Conservation (phyloP, 2,797 vertebrate genomes). For the Pristis pectinata region DNA sequence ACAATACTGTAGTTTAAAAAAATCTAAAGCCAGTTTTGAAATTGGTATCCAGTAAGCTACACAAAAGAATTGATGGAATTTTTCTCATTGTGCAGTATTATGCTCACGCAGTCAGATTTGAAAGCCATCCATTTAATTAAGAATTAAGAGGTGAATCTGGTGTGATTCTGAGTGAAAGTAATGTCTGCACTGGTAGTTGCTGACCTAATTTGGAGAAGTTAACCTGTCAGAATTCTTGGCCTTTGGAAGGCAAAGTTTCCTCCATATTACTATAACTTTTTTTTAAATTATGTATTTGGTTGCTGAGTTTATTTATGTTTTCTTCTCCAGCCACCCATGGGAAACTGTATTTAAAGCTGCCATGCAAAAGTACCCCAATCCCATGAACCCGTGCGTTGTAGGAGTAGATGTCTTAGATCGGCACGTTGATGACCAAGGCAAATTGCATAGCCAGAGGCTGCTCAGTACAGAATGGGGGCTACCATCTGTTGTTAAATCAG, state of each 20-base stretch:
- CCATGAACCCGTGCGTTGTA: constrained; percentile 92
- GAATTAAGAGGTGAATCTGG: not conserved
- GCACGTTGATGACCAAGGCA: constrained; percentile 69
- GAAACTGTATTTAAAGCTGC: constrained; percentile 91
- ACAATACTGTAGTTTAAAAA: not conserved
- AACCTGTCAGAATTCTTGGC: not conserved
- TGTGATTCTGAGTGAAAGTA: not conserved
- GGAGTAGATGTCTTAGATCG: constrained; percentile 89
- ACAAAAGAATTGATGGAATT: not conserved
- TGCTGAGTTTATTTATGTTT: constrained; percentile 18
- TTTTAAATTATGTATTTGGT: not conserved
- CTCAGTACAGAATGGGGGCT: constrained; percentile 97
- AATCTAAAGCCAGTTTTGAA: not conserved
- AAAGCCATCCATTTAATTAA: not conserved
- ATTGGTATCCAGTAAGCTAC: not conserved
- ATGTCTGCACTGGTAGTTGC: not conserved
- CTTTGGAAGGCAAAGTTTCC: not conserved
- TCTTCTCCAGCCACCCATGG: constrained; percentile 81
- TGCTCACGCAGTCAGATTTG: not conserved
- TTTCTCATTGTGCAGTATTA: not conserved
- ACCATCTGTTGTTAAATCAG: constrained; percentile 86
- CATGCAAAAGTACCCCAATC: constrained; percentile 97
- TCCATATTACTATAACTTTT: not conserved
- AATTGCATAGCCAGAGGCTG: constrained; percentile 82
- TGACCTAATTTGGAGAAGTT: not conserved